Evolutionary conservation across 2,113 vertebrate species (phyloP).

Genomic region (Onychorhynchus coronatus): DNA sequence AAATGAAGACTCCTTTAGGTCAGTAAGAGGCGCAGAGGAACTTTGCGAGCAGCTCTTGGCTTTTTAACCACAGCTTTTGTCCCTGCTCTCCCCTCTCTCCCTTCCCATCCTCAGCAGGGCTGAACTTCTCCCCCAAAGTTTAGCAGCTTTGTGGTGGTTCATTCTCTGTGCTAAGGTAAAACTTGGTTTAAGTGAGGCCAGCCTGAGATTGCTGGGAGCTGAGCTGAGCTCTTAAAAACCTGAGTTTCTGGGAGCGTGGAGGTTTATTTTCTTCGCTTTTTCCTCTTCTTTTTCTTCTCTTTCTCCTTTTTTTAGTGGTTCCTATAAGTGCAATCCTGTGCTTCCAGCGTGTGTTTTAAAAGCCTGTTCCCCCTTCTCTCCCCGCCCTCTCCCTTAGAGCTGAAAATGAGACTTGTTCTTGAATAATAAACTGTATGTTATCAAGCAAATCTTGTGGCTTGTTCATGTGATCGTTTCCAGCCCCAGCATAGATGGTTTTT

Average conservation of each 20-base stretch:
- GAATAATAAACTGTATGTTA: constrained; percentile 57
- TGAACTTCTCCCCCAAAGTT: neutral
- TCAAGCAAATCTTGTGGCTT: constrained; percentile 70
- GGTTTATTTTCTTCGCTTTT: neutral
- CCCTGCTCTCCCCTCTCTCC: neutral
- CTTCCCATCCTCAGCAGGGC: neutral
- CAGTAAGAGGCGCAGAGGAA: constrained; percentile 63
- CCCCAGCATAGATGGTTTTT: neutral
- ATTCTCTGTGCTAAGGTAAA: neutral
- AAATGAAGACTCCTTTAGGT: constrained; percentile 69
- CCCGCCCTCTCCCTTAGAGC: constrained; percentile 31
- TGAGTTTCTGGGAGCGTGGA: neutral
- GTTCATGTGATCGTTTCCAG: constrained; percentile 49
- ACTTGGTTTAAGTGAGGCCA: neutral
- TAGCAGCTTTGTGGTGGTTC: neutral
- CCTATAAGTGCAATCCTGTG: neutral
- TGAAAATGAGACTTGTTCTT: constrained; percentile 4
- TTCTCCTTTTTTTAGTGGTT: neutral
- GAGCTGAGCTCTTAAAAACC: neutral
- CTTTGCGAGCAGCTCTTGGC: constrained; percentile 12
- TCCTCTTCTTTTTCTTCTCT: neutral
- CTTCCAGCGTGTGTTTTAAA: constrained; percentile 41
- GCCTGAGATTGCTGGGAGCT: neutral
- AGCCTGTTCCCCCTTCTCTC: constrained; percentile 40
- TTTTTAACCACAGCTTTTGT: neutral